Percentiles rank a stretch among this genome's conserved stretches.
phyloP scores from a whole-genome alignment of 2,797 vertebrate species.

The Gymnodraco acuticeps region DNA sequence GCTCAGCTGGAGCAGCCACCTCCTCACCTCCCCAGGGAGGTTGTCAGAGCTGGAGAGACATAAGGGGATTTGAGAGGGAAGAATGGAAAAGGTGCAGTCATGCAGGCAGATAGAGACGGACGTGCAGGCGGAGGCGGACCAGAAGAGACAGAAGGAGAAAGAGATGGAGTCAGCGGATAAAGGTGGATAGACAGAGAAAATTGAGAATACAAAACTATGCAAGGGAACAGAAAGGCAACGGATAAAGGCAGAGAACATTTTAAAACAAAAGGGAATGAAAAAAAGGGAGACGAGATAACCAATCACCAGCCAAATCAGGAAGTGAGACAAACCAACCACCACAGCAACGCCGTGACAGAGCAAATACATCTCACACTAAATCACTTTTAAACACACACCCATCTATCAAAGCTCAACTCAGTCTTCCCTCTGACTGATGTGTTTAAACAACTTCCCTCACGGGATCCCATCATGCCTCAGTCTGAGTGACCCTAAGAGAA shows the following conservation, averaged over 20 bases:
- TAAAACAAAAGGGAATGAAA: not conserved
- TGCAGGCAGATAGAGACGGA: slow-evolving; percentile 51
- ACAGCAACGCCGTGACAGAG: not conserved
- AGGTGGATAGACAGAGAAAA: not conserved
- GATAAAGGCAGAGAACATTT: slow-evolving; percentile 6
- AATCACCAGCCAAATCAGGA: slow-evolving; percentile 31
- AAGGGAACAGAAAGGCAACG: not conserved
- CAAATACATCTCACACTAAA: slow-evolving; percentile 19
- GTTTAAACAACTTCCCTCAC: slow-evolving; percentile 17
- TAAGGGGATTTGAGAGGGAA: slow-evolving; percentile 49
- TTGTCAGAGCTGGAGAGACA: slow-evolving; percentile 51
- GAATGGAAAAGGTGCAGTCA: slow-evolving; percentile 56
- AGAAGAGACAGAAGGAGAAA: not conserved
- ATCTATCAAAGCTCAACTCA: slow-evolving; percentile 15
- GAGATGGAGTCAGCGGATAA: slow-evolving; percentile 15
- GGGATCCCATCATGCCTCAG: slow-evolving; percentile 15
- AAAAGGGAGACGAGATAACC: slow-evolving; percentile 19
- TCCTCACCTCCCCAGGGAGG: slow-evolving; percentile 33
- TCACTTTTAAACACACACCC: slow-evolving; percentile 13
- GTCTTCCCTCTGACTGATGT: slow-evolving; percentile 2
- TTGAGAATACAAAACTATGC: not conserved
- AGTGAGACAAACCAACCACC: slow-evolving; percentile 27
- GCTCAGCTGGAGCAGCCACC: slow-evolving; percentile 41
- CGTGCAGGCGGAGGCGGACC: slow-evolving; percentile 18
- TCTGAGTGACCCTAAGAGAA: slow-evolving; percentile 24